Evolutionary conservation across 2,797 vertebrate species (phyloP).

Genomic region (Lithobates pipiens): DNA sequence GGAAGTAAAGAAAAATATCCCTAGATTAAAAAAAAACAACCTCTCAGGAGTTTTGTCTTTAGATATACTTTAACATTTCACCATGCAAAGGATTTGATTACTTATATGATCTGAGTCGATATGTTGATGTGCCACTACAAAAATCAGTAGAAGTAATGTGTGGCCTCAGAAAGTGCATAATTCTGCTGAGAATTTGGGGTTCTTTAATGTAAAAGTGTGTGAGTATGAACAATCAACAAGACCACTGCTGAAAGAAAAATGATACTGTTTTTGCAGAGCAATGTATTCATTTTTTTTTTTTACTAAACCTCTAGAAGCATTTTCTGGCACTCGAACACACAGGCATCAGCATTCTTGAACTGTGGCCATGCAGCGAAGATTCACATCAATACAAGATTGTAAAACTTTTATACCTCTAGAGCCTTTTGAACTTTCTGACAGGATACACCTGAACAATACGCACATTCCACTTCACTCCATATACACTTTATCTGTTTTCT

Average conservation of each 20-base stretch:
- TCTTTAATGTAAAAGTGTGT: background rate
- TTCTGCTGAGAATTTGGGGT: no score
- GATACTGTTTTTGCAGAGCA: background rate
- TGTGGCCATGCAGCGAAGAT: constrained; percentile 17
- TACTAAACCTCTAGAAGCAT: background rate
- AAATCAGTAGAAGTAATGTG: no score
- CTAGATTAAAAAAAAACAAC: no score
- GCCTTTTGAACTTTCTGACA: constrained; percentile 10
- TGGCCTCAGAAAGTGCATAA: no score
- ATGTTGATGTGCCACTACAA: no score
- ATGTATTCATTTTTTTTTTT: background rate
- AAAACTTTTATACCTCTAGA: constrained; percentile 26
- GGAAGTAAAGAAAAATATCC: no score
- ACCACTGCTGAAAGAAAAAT: background rate
- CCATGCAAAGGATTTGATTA: no score
- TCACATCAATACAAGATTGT: constrained; percentile 29
- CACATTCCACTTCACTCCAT: constrained; percentile 20
- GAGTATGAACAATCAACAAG: background rate
- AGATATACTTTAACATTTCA: no score
- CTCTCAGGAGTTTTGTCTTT: no score
- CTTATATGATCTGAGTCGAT: no score
- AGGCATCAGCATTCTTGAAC: constrained; percentile 36
- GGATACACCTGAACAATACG: constrained; percentile 26
- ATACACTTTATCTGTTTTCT: constrained; percentile 3
- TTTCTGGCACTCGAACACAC: constrained; percentile 4